Evolutionary conservation across 2,113 vertebrate genomes (phyloP), one percentile per base, ranked within the genome.

Genomic region (Malurus cyaneus): DNA sequence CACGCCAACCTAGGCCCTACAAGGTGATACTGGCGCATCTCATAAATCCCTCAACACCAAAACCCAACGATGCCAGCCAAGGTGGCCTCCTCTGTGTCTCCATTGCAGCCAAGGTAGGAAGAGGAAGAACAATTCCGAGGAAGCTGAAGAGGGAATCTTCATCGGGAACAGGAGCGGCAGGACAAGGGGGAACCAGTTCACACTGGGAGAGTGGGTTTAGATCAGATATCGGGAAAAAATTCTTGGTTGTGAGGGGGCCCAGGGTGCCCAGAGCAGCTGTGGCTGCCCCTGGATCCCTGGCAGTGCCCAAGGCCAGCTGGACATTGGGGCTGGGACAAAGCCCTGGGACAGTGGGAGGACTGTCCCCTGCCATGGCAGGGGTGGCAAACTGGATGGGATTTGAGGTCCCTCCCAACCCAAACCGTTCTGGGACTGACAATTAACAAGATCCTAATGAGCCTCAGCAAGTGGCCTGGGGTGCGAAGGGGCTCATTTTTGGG

Each of bases 31-130:
- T 8, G 42, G 9, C 18, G 46, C 29, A 3, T 2, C 19, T 31
- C 52, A 0, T 0, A 7, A 49, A 16, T 0, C 8, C 0, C 20
- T 10, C 15, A 65, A 31, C 70, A 12, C 81, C 32, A 21, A 46
- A 66, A 49, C 36, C 61, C 82, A 54, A 3, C 2, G 9, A 8
- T 6, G 29, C 18, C 72, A 54, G 20, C 3, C 32, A 14, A 15
- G 42, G 19, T 2, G 13, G 1, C 8, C 44, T 28, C n/a, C 44
- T 31, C 31, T 7, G 0, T 4, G 9, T 8, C 80, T 49, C 80
- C n/a, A 11, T 34, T 54, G 34, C 65, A 62, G 62, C 34, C 13
- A 21, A 76, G 18, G 52, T 5, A n/a, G 59, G 34, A 32, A 34
- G 21, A 19, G 52, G 53, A 66, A n/a, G 18, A 34, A 14, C 5